Evolutionary conservation across 2,888 invertebrate species (phyloP), one percentile per base, ranked within the genome.

Genomic region (Erpobdella octoculata): DNA sequence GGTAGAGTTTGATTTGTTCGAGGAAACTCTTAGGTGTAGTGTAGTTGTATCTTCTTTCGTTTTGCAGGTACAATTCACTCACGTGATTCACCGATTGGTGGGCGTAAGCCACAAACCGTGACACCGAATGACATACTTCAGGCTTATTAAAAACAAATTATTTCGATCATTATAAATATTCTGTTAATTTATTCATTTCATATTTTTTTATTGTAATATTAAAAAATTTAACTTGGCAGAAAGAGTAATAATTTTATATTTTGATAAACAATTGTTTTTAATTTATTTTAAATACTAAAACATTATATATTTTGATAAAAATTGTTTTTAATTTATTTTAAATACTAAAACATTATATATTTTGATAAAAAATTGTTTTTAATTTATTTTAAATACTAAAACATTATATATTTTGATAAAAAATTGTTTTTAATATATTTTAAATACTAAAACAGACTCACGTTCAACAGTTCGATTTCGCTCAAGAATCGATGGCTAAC

Each of bases 21-120:
- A 96, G 85, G 84, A 93, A 96, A 75, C 93, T 93, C 84, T 96
- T 96, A 0, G 96, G 96, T 6, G 96, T 96, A 0, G 96, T 96
- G 81, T 96, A 96, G 83, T 96, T 96, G 83, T 92, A 95, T 62
- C 96, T 88, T 65, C 92, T 87, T 80, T 96, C 96, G 80, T 92
- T 93, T 73, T 89, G 88, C 71, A 95, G 85, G 81, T 92, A 96
- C 15, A 89, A 86, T 77, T 90, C 89, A 15, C 93, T 93, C 80
- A 90, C 91, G 58, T 89, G 87, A 81, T 94, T 95, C 0, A 96
- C 96, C 66, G 93, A 91, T 0, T 91, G 90, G 81, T 96, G 96
- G 4, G 91, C 93, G 80, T 89, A 92, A 0, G 95, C 91, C 94
- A 96, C 94, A 83, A 95, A 96, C 81, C 89, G 88, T 1, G 93